Evolutionary conservation across 2,888 invertebrate genomes (phyloP).

Genomic region (Abrostola triplasia): DNA sequence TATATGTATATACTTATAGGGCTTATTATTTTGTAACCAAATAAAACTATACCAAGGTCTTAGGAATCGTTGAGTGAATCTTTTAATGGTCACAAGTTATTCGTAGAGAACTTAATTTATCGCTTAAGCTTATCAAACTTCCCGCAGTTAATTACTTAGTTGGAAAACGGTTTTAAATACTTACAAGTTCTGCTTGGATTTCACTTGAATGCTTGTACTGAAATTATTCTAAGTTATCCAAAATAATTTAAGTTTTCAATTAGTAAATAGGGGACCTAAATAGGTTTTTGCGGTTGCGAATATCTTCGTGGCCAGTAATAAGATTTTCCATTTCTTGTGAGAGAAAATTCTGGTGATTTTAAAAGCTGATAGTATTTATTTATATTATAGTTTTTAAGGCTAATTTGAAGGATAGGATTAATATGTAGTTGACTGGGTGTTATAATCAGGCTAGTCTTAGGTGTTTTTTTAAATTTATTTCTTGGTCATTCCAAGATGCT

Average conservation of each 20-base stretch:
- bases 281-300: neutral
- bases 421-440: too few species aligned
- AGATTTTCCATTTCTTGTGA: too few species aligned
- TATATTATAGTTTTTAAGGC: too few species aligned
- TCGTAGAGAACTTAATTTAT: neutral
- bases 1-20: too few species aligned
- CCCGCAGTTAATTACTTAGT: constrained; percentile 12
- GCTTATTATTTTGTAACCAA: neutral
- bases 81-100: neutral
- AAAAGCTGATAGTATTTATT: too few species aligned
- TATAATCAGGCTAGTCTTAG: too few species aligned
- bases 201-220: neutral
- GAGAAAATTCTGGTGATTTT: too few species aligned
- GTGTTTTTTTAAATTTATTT: too few species aligned
- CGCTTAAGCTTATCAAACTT: constrained; percentile 7
- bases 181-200: constrained; percentile 1
- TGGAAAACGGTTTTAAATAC: constrained; percentile 14
- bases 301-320: neutral
- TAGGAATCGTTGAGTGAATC: neutral
- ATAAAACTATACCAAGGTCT: neutral
- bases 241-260: neutral
- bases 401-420: too few species aligned
- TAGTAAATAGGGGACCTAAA: neutral
- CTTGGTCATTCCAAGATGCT: too few species aligned
- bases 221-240: neutral